Evolutionary conservation across 1,140 invertebrate genomes (phyloP), one percentile per base, ranked within the genome.

Genomic region (Drosophila dunni): DNA sequence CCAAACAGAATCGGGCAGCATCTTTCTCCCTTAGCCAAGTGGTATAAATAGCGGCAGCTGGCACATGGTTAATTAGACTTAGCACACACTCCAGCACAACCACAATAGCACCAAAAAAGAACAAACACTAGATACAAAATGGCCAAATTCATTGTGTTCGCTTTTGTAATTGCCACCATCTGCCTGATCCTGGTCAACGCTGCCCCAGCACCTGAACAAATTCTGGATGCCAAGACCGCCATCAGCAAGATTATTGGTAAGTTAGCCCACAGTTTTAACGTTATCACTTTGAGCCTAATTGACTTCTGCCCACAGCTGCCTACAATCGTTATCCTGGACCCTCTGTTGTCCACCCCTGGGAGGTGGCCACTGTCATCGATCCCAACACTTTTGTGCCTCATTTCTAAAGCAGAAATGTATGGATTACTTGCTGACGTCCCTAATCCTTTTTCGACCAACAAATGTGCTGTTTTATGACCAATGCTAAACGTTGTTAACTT

Each of bases 171-270:
- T 13, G 54, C 60, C n/a, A 62, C 77, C 46, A 11, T 79, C 44
- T 72, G 57, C 50, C 64, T 89, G 48, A 36, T 75, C 61, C 70
- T 71, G 54, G 73, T 48, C 48, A 75, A 24, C 20, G 84, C 79
- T 20, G 84, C 80, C 1, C 84, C 83, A 2, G 76, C 75, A 6
- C 81, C 81, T 10, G 68, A 11, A 15, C 76, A 82, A 13, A 54
- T 88, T 0, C 57, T 88, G 40, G 84, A 88, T 24, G 84, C 84
- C 8, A 69, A 83, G 33, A 89, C 84, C 0, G 84, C 84, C 40
- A 89, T 88, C 29, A 75, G 69, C 11, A 89, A 89, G 58, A 88
- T 88, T 51, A 88, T 88, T 68, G 84, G 84, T 88, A 45, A 78
- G 80, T 9, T n/a, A 33, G 33, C 40, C 42, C 63, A 60, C 46